phyloP scores from a whole-genome alignment of 2,113 vertebrate species.

The Xerus inauris region DNA sequence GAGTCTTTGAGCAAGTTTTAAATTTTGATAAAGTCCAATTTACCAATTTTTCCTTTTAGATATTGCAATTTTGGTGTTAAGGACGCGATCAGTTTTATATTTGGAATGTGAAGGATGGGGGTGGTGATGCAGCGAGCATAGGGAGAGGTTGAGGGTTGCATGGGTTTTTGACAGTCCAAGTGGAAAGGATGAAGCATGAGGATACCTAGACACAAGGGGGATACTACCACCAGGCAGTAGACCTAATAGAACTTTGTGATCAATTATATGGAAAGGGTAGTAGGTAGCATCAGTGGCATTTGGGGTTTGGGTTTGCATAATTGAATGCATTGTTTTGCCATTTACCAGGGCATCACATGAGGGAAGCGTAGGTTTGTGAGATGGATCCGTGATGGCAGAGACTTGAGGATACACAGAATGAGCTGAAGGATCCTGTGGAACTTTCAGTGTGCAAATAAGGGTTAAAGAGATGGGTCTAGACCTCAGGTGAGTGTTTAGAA shows the following conservation, averaged over 20 bases:
- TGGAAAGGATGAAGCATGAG: background rate
- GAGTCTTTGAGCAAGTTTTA: background rate
- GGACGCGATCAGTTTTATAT: background rate
- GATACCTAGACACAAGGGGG: background rate
- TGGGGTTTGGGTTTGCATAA: background rate
- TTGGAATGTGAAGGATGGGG: background rate
- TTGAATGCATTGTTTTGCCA: background rate
- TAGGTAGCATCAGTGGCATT: background rate
- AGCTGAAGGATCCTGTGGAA: background rate
- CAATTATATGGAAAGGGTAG: background rate
- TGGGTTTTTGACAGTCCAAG: background rate
- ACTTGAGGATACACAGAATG: background rate
- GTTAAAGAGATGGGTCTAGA: background rate
- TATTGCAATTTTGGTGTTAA: background rate
- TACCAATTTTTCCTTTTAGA: background rate
- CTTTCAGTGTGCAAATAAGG: background rate
- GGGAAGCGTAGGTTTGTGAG: background rate
- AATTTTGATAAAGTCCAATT: background rate
- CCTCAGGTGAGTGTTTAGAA: background rate
- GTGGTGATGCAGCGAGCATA: no score
- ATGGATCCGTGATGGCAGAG: background rate
- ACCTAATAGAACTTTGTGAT: background rate
- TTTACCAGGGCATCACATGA: background rate
- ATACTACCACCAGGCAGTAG: background rate
- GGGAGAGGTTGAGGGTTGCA: background rate